These are phyloP conservation scores for Misgurnus anguillicaudatus DNA, from an alignment of 2,113 vertebrate species.

Conservation along the genomic window DNA sequence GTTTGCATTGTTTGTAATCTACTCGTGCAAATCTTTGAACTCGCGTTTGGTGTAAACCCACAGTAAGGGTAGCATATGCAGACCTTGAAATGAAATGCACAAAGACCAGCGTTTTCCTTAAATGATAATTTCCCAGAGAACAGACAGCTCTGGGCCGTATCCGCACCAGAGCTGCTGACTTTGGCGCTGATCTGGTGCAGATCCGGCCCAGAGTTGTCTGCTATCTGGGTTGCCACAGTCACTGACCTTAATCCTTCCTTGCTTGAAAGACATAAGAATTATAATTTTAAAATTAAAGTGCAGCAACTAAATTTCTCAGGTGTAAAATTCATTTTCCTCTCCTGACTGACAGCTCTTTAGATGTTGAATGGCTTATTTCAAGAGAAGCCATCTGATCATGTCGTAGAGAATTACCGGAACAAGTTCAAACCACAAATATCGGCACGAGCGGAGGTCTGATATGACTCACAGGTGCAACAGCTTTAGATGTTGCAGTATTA, in stretches of 20 bases:
- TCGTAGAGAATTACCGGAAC: constrained; percentile 14
- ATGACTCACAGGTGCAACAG: neutral
- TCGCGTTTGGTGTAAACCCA: neutral
- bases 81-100: neutral
- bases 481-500: neutral
- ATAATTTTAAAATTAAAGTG: constrained; percentile 19
- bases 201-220: too few species aligned
- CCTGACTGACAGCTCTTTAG: constrained; percentile 4
- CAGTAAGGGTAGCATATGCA: neutral
- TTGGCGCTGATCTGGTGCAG: too few species aligned
- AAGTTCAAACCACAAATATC: neutral
- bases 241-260: constrained; percentile 12
- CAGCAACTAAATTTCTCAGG: constrained; percentile 1
- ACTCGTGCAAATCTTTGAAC: too few species aligned
- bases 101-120: neutral
- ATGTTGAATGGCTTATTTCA: constrained; percentile 1
- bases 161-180: too few species aligned
- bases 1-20: too few species aligned
- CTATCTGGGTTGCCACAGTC: constrained; percentile 33
- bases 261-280: constrained; percentile 8
- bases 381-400: constrained; percentile 26
- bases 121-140: too few species aligned
- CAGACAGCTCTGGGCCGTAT: too few species aligned
- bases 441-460: too few species aligned
- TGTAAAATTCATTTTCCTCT: constrained; percentile 6